Evolutionary conservation across 2,888 invertebrate genomes (phyloP), one percentile per base, ranked within the genome.

Genomic region (Phytoseiulus persimilis): DNA sequence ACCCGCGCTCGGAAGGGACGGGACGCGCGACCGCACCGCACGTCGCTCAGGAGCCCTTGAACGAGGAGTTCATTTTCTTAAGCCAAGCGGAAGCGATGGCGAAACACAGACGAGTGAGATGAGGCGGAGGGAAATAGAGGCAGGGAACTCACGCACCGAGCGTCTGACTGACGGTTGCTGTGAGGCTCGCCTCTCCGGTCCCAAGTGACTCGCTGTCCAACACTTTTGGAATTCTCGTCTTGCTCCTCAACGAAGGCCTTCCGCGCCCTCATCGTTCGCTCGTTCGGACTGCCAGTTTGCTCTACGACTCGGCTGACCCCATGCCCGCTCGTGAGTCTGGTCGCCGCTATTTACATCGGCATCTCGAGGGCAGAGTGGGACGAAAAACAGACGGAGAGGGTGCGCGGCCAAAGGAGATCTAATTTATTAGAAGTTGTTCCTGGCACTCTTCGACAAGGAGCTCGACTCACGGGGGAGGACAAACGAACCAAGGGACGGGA

Each of bases 141-240:
- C 5, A 18, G 28, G 18, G 65, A 18, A 65, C 65, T 65, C 9
- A 28, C 46, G 14, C 46, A 46, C 46, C 46, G 14, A 46, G 46
- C 46, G 46, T 11, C 65, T 28, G 65, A 65, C 65, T 28, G 65
- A 65, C 65, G 28, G 65, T 65, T 65, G 65, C 65, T 65, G 65
- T 65, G 14, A 65, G 65, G 23, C 18, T 65, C 9, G 65, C 9
- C 18, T 65, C 65, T 65, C 65, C 18, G 18, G 87, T 87, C 87
- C 87, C 87, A 33, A 33, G 87, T 45, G 87, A 87, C 87, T 11
- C n/a, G 33, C 87, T 87, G 87, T 87, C 87, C 33, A 87, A 33
- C 87, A 87, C 87, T 87, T 87, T 87, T 87, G 33, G 87, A 87
- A 87, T 87, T 87, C 87, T n/a, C 33, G 32, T 87, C 87, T 87